phyloP scores from a whole-genome alignment of 2,888 invertebrate genomes.

The Cheilosia vernalis region DNA sequence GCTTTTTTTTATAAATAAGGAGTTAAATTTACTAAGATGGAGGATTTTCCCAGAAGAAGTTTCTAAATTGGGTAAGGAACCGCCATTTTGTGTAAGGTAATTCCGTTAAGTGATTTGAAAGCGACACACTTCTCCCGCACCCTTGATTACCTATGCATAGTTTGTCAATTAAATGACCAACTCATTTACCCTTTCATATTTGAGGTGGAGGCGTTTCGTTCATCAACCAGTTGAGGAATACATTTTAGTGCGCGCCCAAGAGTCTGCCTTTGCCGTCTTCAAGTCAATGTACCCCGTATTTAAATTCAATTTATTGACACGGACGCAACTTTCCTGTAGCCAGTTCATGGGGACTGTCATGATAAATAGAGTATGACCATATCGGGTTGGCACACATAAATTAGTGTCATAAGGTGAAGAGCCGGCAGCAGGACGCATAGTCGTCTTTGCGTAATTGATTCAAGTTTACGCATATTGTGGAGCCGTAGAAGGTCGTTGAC shows the following conservation, averaged over 20 bases:
- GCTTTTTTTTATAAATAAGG: neutral
- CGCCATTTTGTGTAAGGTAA: neutral
- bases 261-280: constrained; percentile 12
- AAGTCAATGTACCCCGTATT: neutral
- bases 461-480: constrained; percentile 33
- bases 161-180: constrained; percentile 43
- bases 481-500: constrained; percentile 35
- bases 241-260: constrained; percentile 13
- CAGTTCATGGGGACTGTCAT: constrained; percentile 16
- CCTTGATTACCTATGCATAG: constrained; percentile 2
- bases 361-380: constrained; percentile 39
- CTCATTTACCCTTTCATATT: constrained; percentile 6
- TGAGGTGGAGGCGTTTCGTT: no score
- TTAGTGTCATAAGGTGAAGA: constrained; percentile 57
- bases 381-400: constrained; percentile 55
- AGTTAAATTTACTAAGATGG: neutral
- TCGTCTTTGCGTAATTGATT: constrained; percentile 45
- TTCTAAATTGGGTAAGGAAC: neutral
- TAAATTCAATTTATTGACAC: constrained; percentile 19
- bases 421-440: constrained; percentile 22
- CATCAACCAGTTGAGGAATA: constrained; percentile 19
- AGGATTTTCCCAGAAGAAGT: neutral
- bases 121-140: neutral
- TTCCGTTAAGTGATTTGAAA: neutral
- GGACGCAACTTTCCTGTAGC: constrained; percentile 16